Percentiles rank a stretch among this genome's conserved stretches.
Conservation (phyloP, 2,797 vertebrate species). For the Phataginus tetradactyla region DNA sequence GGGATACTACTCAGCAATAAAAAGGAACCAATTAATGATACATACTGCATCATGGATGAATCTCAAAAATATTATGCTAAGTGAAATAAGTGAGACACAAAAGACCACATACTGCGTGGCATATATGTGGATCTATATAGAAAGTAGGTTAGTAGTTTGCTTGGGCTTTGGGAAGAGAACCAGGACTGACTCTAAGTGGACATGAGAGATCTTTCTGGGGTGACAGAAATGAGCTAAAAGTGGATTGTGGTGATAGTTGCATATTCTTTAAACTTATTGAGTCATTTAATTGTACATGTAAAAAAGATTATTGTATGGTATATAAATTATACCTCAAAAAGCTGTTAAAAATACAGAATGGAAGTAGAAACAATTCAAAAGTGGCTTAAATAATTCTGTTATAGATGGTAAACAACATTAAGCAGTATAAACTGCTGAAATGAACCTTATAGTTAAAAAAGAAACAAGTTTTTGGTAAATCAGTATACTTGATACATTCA, state of each 20-base stretch:
- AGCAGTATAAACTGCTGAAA: slow-evolving; percentile 19
- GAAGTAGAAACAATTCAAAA: slow-evolving; percentile 3
- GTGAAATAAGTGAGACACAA: slow-evolving; percentile 48
- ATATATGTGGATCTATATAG: slow-evolving; percentile 39
- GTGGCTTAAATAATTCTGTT: slow-evolving; percentile 49
- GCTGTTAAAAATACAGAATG: not conserved
- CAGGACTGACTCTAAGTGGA: not conserved
- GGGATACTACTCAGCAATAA: slow-evolving; percentile 10
- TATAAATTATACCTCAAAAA: slow-evolving; percentile 47
- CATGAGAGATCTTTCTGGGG: not conserved
- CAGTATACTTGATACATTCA: not conserved
- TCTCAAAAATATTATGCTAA: slow-evolving; percentile 20
- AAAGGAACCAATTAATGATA: slow-evolving; percentile 39
- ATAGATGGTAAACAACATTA: slow-evolving; percentile 42
- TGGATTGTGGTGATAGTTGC: not conserved
- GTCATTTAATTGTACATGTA: slow-evolving; percentile 48
- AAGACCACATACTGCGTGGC: not conserved
- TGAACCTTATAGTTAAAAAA: slow-evolving; percentile 20
- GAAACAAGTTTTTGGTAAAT: slow-evolving; percentile 33
- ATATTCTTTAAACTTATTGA: slow-evolving; percentile 42
- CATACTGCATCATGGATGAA: slow-evolving; percentile 8
- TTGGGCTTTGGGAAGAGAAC: not conserved
- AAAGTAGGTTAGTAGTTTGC: not conserved
- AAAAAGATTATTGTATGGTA: not conserved
- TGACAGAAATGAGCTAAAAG: slow-evolving; percentile 48